A percentile compares a stretch with the other conserved stretches of the same genome.
Conservation (phyloP, 2,888 invertebrate genomes). For the Sphinx pinastri region DNA sequence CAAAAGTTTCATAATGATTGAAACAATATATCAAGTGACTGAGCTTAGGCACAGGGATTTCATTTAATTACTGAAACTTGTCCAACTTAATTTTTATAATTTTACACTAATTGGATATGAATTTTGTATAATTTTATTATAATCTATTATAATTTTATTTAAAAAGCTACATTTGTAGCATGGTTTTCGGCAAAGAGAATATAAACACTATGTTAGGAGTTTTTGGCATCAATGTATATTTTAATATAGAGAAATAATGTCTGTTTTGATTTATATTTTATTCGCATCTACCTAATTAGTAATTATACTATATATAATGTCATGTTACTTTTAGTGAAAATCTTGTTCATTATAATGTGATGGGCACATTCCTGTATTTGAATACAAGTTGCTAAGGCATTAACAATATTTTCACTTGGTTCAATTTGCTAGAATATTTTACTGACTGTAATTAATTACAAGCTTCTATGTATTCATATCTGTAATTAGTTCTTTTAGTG, state of each 20-base stretch:
- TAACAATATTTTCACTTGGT: background rate
- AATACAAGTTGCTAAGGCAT: background rate
- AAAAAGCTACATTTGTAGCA: conserved; percentile 34
- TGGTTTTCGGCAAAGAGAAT: no score
- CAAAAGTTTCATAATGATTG: conserved; percentile 53
- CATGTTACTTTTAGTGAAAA: background rate
- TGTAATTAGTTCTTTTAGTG: conserved; percentile 19
- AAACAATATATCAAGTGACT: conserved; percentile 56
- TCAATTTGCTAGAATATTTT: conserved; percentile 25
- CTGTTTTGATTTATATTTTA: conserved; percentile 34
- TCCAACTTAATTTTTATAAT: conserved; percentile 29
- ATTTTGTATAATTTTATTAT: conserved; percentile 20
- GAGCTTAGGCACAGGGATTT: conserved; percentile 42
- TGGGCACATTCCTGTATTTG: conserved; percentile 4
- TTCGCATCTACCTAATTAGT: conserved; percentile 35
- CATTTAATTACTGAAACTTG: conserved; percentile 33
- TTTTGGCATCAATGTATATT: conserved; percentile 25
- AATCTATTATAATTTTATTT: conserved; percentile 33
- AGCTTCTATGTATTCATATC: conserved; percentile 10
- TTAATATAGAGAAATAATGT: conserved; percentile 21
- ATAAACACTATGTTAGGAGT: no score
- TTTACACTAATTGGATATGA: conserved; percentile 37
- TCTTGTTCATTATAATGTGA: background rate
- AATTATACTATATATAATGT: conserved; percentile 30
- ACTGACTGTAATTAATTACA: conserved; percentile 19